Evolutionary conservation across 1,140 invertebrate genomes (phyloP).

Genomic region (Zaprionus kolodkinae): DNA sequence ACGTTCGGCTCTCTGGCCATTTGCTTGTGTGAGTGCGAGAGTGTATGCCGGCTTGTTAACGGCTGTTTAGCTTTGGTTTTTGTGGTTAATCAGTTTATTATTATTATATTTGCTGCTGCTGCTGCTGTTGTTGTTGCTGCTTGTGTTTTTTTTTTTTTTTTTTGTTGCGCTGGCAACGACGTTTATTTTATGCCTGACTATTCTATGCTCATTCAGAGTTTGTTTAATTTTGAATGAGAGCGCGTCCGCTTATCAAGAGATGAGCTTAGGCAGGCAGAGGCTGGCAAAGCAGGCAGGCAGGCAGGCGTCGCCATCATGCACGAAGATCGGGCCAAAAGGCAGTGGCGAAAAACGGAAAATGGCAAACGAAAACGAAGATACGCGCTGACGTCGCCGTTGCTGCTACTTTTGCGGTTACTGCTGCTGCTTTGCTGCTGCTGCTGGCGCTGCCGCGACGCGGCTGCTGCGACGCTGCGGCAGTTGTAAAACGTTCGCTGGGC

Average conservation of each 20-base stretch:
- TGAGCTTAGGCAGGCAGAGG: background rate
- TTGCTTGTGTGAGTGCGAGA: constrained; percentile 19
- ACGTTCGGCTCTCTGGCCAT: background rate
- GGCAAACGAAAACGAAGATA: constrained; percentile 49
- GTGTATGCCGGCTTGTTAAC: constrained; percentile 53
- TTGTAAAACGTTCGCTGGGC: constrained; percentile 64
- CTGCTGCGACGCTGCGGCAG: constrained; percentile 27
- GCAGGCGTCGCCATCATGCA: constrained; percentile 16
- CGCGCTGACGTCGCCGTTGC: background rate
- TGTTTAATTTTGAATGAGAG: background rate
- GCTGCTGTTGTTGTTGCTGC: background rate
- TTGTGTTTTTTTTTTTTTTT: no score
- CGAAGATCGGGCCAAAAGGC: constrained; percentile 37
- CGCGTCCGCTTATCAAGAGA: constrained; percentile 5
- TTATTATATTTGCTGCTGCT: constrained; percentile 11
- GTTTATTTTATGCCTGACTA: background rate
- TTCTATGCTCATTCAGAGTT: constrained; percentile 5
- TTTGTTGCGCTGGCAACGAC: constrained; percentile 31
- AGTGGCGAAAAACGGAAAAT: constrained; percentile 28
- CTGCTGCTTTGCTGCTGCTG: background rate
- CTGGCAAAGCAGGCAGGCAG: constrained; percentile 4
- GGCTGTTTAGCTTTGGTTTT: constrained; percentile 32
- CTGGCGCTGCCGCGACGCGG: background rate
- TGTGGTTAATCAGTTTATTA: constrained; percentile 53
- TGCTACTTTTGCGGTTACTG: background rate